A percentile compares a stretch with the other conserved stretches of the same genome.
These are phyloP conservation scores for Dromiciops gliroides DNA, from an alignment of 2,113 vertebrate genomes.

Conservation along the genomic window DNA sequence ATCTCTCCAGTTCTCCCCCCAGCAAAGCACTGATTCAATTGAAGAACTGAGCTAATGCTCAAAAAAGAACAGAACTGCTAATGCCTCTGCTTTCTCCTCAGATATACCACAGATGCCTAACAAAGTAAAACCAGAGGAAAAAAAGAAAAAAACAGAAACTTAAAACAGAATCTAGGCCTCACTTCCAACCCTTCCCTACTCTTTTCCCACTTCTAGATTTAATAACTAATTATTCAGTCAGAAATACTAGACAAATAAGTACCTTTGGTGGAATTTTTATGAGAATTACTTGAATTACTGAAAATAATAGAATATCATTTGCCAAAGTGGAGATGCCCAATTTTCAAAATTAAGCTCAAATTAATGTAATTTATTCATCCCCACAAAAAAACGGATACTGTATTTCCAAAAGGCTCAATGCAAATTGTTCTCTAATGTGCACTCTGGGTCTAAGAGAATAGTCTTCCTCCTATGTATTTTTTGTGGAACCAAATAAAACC, in stretches of 20 bases:
- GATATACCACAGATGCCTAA: not conserved
- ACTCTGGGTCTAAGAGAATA: not conserved
- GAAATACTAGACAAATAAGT: slow-evolving; percentile 20
- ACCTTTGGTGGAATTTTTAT: slow-evolving; percentile 29
- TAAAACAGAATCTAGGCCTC: slow-evolving; percentile 14
- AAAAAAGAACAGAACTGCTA: not conserved
- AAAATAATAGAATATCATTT: slow-evolving; percentile 49
- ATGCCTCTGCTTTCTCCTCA: not conserved
- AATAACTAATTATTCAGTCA: slow-evolving; percentile 7
- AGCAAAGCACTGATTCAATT: not conserved
- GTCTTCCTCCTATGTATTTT: not conserved
- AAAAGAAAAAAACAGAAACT: not conserved
- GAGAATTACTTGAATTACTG: slow-evolving; percentile 53
- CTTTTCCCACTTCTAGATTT: slow-evolving; percentile 18
- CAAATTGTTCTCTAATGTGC: slow-evolving; percentile 13
- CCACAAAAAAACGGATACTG: slow-evolving; percentile 30
- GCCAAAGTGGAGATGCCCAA: slow-evolving; percentile 26
- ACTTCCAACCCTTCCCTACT: not conserved
- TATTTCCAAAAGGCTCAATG: not conserved
- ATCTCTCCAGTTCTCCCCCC: not conserved
- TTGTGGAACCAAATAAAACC: not conserved
- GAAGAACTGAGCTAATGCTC: not conserved
- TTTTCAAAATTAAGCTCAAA: slow-evolving; percentile 54
- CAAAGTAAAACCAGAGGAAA: not conserved
- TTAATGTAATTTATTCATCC: not conserved